Evolutionary conservation across 1,140 invertebrate genomes (phyloP), one percentile per base, ranked within the genome.

Genomic region (Heliconius congener): DNA sequence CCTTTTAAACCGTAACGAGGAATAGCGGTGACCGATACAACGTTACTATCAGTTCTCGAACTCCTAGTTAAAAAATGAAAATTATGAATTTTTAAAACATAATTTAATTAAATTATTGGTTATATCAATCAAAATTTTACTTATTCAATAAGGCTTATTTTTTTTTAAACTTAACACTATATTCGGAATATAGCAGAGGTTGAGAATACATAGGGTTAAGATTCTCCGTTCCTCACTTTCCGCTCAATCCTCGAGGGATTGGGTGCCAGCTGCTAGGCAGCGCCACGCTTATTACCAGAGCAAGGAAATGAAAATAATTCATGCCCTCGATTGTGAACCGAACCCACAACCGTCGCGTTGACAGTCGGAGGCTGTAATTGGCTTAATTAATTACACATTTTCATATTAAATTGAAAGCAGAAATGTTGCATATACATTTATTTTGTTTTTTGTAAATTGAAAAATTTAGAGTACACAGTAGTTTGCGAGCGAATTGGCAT

Each of bases 1-100:
- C 72, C 78, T 82, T 75, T 80, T 81, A 82, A 79, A 79, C 52
- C 78, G 76, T 85, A 85, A 85, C 84, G 82, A 85, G 80, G 75
- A 81, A 50, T 74, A 60, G 72, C 76, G 57, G 70, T 78, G 77
- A 73, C 72, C 75, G 55, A 80, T 76, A 76, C 71, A 34, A 66
- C 39, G 34, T 1, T 76, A 78, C 77, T 71, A 76, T 55, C 13
- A 76, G 23, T 71, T 73, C 77, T 81, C 83, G 81, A 81, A 52
- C 71, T 39, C 23, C 11, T 27, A 30, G 23, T 66, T 57, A 3
- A 57, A 57, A 23, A 9, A 23, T 11, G 0, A 57, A 57, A 9
- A 46, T 16, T 16, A 4, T 0, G 3, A 46, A 46, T 46, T 16
- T 46, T 46, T 23, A 3, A 57, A 57, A 19, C 19, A 9, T n/a